Base-by-base conservation (phyloP, 2,797 vertebrate species). In the Liparis tanakae region DNA sequence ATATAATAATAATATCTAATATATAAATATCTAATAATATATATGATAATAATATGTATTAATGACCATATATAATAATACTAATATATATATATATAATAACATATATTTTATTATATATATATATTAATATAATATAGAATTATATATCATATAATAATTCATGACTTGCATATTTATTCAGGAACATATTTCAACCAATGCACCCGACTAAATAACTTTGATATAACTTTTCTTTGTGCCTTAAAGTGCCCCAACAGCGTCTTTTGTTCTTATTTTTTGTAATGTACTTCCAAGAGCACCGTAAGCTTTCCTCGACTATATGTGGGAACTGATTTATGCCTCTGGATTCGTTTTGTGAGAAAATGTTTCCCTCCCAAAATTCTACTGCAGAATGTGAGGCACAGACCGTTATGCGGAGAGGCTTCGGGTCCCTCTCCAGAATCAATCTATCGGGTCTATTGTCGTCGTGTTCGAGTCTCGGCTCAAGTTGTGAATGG, bases 401-500 rank as follows among this genome's bases (percentile, higher is more conserved):
- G 55, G 54, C 14, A 3, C 56, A 0, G 14, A 34, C 10, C 33
- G 30, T 33, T 12, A 43, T 1, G 3, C 22, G n/a, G 33, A 7
- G 43, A 70, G 70, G 59, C 68, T 46, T 20, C 7, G 18, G 44
- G 43, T 7, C 13, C 10, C 54, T 54, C 58, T 66, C 53, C 9
- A 1, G 17, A 67, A 36, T 48, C 22, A 63, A 71, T 59, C 55
- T 30, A 30, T 30, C n/a, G 48, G 50, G 17, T 81, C 34, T 55
- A 36, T 70, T 74, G 51, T 79, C 0, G 39, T 18, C 34, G 25
- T 7, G 33, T 71, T 62, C 57, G 44, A 63, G 51, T 68, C 44
- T 25, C 30, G 56, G 41, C 33, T 65, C 30, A 46, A 57, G 30
- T 69, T 65, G 43, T 70, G 81, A 81, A 69, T 39, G 4, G 48